These are phyloP conservation scores for Acestrorhynchus altus DNA, from an alignment of 2,797 vertebrate species.

Conservation along the genomic window DNA sequence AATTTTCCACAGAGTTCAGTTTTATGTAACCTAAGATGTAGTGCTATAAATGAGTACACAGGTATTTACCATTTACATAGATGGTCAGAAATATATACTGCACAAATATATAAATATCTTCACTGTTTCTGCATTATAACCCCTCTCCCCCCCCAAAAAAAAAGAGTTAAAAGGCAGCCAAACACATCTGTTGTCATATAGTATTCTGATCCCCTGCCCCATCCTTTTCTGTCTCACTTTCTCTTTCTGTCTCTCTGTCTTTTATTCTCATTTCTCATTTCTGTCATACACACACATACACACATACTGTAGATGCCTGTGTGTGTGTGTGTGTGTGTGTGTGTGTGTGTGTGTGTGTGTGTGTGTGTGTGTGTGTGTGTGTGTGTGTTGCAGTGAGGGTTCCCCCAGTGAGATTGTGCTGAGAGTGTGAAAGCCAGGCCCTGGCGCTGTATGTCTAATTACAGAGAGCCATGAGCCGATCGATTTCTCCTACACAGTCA, in stretches of 20 bases:
- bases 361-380: slow-evolving; percentile 34
- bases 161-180: background rate
- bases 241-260: slow-evolving; percentile 7
- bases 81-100: too few species aligned
- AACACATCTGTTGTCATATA: too few species aligned
- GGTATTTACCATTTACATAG: too few species aligned
- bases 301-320: background rate
- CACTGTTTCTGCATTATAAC: too few species aligned
- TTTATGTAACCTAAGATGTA: too few species aligned
- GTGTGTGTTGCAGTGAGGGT: slow-evolving; percentile 54
- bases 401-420: slow-evolving; percentile 63
- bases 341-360: slow-evolving; percentile 7
- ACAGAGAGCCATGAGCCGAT: slow-evolving; percentile 78
- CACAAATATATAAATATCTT: too few species aligned
- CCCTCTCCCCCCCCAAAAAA: too few species aligned
- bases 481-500: slow-evolving; percentile 76
- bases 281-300: background rate
- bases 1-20: too few species aligned
- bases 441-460: slow-evolving; percentile 77
- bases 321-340: too few species aligned
- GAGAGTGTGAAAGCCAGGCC: slow-evolving; percentile 58
- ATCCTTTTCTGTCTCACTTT: background rate
- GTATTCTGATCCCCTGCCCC: background rate
- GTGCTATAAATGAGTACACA: too few species aligned
- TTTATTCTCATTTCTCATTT: background rate